A percentile compares a stretch with the other conserved stretches of the same genome.
Conservation (phyloP, 2,797 vertebrate genomes). For the Sebastes goodei region DNA sequence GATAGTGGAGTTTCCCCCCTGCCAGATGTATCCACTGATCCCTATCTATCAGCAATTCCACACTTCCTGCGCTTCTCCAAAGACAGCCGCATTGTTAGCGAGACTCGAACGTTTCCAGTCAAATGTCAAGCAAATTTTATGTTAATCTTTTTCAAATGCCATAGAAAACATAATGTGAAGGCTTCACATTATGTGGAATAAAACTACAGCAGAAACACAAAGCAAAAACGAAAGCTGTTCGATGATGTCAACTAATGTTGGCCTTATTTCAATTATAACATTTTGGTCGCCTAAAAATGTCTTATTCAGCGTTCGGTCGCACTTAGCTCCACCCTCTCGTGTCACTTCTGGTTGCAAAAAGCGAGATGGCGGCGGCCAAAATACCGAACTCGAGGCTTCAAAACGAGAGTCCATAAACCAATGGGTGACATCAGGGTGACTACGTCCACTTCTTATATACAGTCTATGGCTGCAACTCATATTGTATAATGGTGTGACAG, state of each 20-base stretch:
- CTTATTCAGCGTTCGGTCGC: no score
- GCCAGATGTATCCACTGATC: conserved; percentile 78
- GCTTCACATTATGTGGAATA: not conserved
- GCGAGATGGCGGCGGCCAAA: no score
- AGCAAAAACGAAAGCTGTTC: not conserved
- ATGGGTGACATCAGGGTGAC: no score
- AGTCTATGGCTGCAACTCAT: not conserved
- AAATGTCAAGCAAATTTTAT: conserved; percentile 37
- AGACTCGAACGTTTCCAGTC: conserved; percentile 15
- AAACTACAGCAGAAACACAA: not conserved
- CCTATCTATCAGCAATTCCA: conserved; percentile 58
- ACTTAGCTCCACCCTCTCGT: no score
- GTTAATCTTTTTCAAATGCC: conserved; percentile 47
- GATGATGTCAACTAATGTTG: not conserved
- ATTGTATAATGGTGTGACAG: not conserved
- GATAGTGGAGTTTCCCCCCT: conserved; percentile 62
- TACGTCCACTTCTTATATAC: no score
- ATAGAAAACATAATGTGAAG: conserved; percentile 5
- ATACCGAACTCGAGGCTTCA: no score
- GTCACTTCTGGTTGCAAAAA: no score
- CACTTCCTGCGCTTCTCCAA: conserved; percentile 3
- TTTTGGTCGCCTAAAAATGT: no score
- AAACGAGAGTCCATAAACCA: no score
- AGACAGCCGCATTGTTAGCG: conserved; percentile 8
- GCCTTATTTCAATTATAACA: not conserved